Evolutionary conservation across 2,797 vertebrate species (phyloP).

Genomic region (Bovichtus variegatus): DNA sequence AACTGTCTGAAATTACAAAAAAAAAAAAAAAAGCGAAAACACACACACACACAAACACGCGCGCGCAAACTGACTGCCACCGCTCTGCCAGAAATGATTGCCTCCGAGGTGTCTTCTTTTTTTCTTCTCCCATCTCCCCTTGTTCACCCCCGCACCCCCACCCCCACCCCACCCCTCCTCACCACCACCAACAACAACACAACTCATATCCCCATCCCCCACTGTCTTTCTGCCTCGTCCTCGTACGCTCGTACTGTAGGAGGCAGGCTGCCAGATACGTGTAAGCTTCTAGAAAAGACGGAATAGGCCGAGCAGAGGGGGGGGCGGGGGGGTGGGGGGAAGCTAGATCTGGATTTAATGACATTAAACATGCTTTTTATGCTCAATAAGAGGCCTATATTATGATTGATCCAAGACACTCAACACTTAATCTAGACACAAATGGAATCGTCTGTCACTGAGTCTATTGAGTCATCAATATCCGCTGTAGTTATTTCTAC

Average conservation of each 20-base stretch:
- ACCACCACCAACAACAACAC: constrained; percentile 41
- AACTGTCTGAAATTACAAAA: constrained; percentile 81
- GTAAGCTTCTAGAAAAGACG: constrained; percentile 42
- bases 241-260: constrained; percentile 35
- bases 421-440: constrained; percentile 95
- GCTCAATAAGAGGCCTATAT: constrained; percentile 96
- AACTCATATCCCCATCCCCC: constrained; percentile 59
- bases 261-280: constrained; percentile 91
- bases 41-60: constrained; percentile 71
- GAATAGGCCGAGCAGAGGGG: constrained; percentile 7
- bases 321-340: too few species aligned
- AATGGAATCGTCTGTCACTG: constrained; percentile 97
- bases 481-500: constrained; percentile 83
- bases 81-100: constrained; percentile 91
- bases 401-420: constrained; percentile 95
- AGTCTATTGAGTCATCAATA: constrained; percentile 99
- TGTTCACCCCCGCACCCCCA: constrained; percentile 60
- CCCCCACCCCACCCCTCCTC: constrained; percentile 24
- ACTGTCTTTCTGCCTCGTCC: constrained; percentile 32
- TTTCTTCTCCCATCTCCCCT: constrained; percentile 51
- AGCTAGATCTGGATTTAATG: constrained; percentile 93
- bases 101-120: constrained; percentile 87
- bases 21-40: neutral
- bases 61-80: constrained; percentile 80
- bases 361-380: constrained; percentile 98